Conservation (phyloP, 1,140 invertebrate genomes). For the Lasioglossum albipes region DNA sequence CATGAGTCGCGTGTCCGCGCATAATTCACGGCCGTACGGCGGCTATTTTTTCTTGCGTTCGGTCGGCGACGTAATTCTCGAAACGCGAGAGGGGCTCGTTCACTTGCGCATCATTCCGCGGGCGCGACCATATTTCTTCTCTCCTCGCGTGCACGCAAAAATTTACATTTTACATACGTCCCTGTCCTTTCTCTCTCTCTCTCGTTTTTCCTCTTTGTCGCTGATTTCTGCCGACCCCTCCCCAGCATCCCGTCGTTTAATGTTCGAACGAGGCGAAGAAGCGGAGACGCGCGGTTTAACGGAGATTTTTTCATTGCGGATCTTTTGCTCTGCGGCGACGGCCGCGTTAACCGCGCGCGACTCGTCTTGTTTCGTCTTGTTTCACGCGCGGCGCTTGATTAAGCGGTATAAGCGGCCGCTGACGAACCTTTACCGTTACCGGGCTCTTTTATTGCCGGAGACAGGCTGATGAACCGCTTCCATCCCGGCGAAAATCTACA, state of each 20-base stretch:
- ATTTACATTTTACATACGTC: slow-evolving; percentile 26
- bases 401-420: slow-evolving; percentile 30
- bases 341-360: slow-evolving; percentile 18
- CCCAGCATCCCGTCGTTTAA: not conserved
- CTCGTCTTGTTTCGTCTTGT: not conserved
- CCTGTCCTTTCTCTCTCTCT: no score
- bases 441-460: slow-evolving; percentile 29
- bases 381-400: slow-evolving; percentile 20
- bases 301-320: no score
- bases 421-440: slow-evolving; percentile 40
- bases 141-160: slow-evolving; percentile 19
- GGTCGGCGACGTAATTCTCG: not conserved
- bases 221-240: not conserved
- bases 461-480: slow-evolving; percentile 35
- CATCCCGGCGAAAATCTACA: slow-evolving; percentile 22
- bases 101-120: not conserved
- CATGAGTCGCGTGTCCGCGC: not conserved
- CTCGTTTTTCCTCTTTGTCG: no score
- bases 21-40: not conserved
- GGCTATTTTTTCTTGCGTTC: not conserved
- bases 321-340: not conserved
- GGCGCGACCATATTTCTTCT: slow-evolving; percentile 7
- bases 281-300: not conserved
- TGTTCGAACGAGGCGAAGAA: not conserved
- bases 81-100: not conserved